These are phyloP conservation scores for Eretmochelys imbricata DNA, from an alignment of 2,113 vertebrate genomes.

Conservation along the genomic window DNA sequence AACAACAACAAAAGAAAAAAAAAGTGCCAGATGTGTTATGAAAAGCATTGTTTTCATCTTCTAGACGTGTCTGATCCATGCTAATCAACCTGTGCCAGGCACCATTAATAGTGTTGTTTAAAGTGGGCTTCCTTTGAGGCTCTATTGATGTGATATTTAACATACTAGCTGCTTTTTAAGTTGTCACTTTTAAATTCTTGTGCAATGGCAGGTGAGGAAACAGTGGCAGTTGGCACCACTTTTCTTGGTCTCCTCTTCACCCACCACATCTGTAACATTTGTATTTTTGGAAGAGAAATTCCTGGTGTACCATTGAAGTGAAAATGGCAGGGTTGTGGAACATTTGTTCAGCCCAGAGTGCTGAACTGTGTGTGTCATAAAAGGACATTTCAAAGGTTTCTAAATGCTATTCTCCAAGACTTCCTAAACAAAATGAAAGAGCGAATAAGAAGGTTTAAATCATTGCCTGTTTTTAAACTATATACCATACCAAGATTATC, in stretches of 20 bases:
- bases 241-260: slow-evolving; percentile 21
- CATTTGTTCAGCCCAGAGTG: neutral
- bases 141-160: slow-evolving; percentile 27
- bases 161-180: slow-evolving; percentile 3
- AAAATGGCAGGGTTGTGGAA: slow-evolving; percentile 1
- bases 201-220: neutral
- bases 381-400: neutral
- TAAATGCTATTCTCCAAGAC: neutral
- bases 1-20: neutral
- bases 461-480: neutral
- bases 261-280: neutral
- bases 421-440: neutral
- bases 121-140: slow-evolving; percentile 21
- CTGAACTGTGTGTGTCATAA: neutral
- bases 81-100: neutral
- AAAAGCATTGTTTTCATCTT: slow-evolving; percentile 23
- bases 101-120: neutral
- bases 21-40: neutral
- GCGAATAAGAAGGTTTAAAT: neutral
- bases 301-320: neutral
- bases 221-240: neutral
- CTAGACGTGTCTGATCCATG: rapidly evolving
- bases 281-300: slow-evolving; percentile 14
- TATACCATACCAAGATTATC: neutral
- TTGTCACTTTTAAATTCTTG: slow-evolving; percentile 34